phyloP scores from a whole-genome alignment of 2,113 vertebrate genomes.

The Danionella cerebrum region DNA sequence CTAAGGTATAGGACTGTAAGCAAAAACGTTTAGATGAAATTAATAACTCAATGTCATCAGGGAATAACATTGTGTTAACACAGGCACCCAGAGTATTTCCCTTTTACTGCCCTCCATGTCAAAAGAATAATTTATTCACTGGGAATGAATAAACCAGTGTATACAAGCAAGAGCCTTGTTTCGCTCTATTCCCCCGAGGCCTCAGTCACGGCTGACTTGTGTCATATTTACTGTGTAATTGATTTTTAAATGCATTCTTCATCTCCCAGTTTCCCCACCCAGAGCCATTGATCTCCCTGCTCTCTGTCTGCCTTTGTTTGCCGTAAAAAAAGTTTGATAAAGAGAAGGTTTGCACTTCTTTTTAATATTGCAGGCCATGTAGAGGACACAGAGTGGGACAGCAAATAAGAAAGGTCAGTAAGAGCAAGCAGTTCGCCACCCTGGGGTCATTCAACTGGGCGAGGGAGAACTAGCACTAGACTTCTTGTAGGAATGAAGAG shows the following conservation, averaged over 20 bases:
- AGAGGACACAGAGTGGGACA: not conserved
- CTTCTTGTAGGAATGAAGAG: conserved; percentile 57
- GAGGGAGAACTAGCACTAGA: too few relatives aligned
- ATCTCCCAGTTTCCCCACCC: conserved; percentile 41
- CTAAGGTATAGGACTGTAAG: conserved; percentile 31
- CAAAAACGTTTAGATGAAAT: conserved; percentile 34
- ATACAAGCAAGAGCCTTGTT: conserved; percentile 56
- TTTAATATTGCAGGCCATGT: not conserved
- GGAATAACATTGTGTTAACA: conserved; percentile 48
- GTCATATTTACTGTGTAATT: conserved; percentile 71
- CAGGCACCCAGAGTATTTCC: conserved; percentile 20
- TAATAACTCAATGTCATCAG: conserved; percentile 45
- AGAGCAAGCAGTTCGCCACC: conserved; percentile 46
- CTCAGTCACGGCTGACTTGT: conserved; percentile 59
- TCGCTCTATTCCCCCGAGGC: conserved; percentile 52
- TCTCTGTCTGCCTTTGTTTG: conserved; percentile 19
- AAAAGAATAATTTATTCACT: conserved; percentile 61
- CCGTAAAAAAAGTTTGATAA: conserved; percentile 3
- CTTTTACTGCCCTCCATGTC: conserved; percentile 37
- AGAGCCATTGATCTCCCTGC: conserved; percentile 45
- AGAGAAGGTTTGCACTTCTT: not conserved
- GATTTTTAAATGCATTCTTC: conserved; percentile 66
- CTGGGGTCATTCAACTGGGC: too few relatives aligned
- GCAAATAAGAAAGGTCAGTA: not conserved
- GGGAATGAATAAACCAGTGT: conserved; percentile 55